phyloP scores from a whole-genome alignment of 2,888 invertebrate genomes.

The Melipona beecheii region DNA sequence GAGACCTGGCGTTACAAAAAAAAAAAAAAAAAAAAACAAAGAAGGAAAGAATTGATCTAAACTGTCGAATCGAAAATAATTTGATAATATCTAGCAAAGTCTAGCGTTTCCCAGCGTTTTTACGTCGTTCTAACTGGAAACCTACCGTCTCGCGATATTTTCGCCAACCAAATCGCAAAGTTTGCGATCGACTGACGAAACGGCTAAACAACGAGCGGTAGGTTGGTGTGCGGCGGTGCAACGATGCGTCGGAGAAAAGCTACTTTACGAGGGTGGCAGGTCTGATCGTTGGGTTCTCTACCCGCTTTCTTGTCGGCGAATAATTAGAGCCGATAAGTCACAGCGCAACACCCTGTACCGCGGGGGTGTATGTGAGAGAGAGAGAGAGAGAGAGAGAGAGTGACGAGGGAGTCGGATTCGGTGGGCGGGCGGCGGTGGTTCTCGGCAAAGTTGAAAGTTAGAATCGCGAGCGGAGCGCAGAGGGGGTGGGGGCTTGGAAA shows the following conservation, averaged over 20 bases:
- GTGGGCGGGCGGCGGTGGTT: constrained; percentile 47
- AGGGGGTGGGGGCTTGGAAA: constrained; percentile 66
- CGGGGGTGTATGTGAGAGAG: constrained; percentile 26
- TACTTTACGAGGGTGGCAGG: constrained; percentile 75
- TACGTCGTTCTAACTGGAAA: background rate
- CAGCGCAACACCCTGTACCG: constrained; percentile 77
- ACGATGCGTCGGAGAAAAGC: constrained; percentile 71
- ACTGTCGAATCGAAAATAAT: too few species aligned
- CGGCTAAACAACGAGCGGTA: constrained; percentile 18
- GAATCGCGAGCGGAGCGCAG: constrained; percentile 70
- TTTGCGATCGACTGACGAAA: constrained; percentile 14
- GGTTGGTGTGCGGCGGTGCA: constrained; percentile 24
- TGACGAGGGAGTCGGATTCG: constrained; percentile 56
- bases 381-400: too few species aligned
- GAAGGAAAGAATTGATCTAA: too few species aligned
- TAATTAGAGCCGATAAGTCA: constrained; percentile 84
- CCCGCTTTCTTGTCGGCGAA: constrained; percentile 79
- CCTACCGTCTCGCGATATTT: background rate
- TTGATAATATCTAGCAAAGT: too few species aligned
- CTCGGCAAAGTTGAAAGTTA: constrained; percentile 75
- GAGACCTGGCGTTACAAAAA: too few species aligned
- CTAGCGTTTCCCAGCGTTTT: too few species aligned
- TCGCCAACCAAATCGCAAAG: background rate
- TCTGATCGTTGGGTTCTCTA: constrained; percentile 69
- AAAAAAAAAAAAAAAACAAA: too few species aligned